Conservation (phyloP, 2,113 vertebrate species). For the Micronycteris hirsuta region DNA sequence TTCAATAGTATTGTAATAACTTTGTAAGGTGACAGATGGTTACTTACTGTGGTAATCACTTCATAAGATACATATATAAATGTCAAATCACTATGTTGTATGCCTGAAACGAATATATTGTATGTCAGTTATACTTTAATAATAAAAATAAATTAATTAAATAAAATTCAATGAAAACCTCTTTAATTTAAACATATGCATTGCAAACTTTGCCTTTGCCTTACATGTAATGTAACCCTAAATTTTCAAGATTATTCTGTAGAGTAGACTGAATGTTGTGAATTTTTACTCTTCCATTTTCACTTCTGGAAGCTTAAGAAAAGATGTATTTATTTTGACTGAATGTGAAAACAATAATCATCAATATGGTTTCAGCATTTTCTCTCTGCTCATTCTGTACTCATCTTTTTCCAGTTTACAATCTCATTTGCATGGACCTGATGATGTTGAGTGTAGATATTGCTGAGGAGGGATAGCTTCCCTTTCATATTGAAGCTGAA, state of each 20-base stretch:
- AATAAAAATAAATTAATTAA: background rate
- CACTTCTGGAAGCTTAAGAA: background rate
- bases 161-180: background rate
- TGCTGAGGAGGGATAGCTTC: constrained; percentile 49
- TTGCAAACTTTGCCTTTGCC: background rate
- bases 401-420: background rate
- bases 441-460: background rate
- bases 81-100: background rate
- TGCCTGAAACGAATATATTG: background rate
- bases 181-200: background rate
- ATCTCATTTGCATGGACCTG: constrained; percentile 44
- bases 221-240: background rate
- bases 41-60: background rate
- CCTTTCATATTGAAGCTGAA: constrained; percentile 43
- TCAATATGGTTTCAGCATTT: background rate
- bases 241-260: background rate
- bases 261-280: background rate
- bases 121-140: background rate
- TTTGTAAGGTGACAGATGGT: background rate
- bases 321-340: constrained; percentile 21
- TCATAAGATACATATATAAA: background rate
- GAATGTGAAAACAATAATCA: background rate
- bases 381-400: background rate
- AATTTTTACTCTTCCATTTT: constrained; percentile 10
- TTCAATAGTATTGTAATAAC: background rate